Evolutionary conservation across 2,113 vertebrate genomes (phyloP), one percentile per base, ranked within the genome.

Genomic region (Camelus bactrianus): DNA sequence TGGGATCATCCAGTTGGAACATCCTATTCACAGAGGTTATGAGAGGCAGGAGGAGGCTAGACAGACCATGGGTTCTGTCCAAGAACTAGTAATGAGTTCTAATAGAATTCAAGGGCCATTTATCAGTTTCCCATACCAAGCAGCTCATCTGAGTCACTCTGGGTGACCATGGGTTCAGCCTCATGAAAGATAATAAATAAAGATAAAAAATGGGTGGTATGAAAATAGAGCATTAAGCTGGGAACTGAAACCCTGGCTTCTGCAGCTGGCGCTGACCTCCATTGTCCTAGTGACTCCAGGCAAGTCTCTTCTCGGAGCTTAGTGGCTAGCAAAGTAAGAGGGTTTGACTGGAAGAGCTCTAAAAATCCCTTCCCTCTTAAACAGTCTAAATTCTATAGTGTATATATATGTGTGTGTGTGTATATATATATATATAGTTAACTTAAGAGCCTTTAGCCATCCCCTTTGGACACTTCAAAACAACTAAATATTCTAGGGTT

Each of bases 71-170:
- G 42, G n/a, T 52, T 81, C 64, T 69, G 20, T 58, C 67, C 69
- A 54, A 72, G 50, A 93, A 65, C 15, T 64, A 54, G 24, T 35
- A 46, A 56, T 17, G 48, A 58, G 9, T 76, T 72, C 50, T 89
- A 58, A 52, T 42, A 87, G 67, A n/a, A 76, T 46, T 79, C 64
- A 73, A 75, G 28, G 28, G 64, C 48, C 80, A 38, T 15, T 72
- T 76, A 12, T 82, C 15, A 73, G 60, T 54, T 70, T 84, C 30
- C 73, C 32, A 62, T 15, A 35, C 35, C 32, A 6, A 14, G 42
- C 28, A 83, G 75, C 62, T 94, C 50, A 65, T 83, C n/a, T 79
- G 88, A 89, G 93, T 62, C 83, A 67, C 60, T 62, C 58, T 89
- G 48, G 69, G 48, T 75, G 92, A 85, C 72, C 32, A 26, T 42